Base-by-base conservation (phyloP, 2,113 vertebrate genomes). In the Entomyzon cyanotis region DNA sequence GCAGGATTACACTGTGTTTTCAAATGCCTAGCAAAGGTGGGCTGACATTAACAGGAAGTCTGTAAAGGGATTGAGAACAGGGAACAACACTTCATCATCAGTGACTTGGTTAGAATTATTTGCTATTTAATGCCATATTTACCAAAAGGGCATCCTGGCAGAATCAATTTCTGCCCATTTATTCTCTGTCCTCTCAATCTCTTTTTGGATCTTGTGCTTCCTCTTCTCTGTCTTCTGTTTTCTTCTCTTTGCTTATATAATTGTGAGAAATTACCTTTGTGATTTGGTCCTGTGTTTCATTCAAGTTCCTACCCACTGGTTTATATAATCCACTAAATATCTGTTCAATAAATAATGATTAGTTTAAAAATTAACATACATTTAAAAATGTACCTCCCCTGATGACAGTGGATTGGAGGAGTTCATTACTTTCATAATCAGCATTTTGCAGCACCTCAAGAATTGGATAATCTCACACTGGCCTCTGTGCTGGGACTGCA, bases 311-410 rank as follows among this genome's bases (percentile, higher is more conserved):
- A 65, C 25, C 7, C 28, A 50, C 47, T 65, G 55, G 21, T 19
- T 93, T 93, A 63, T 10, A 89, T 41, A 77, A 86, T 25, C 12
- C 44, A 65, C 64, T 67, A 80, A 88, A 22, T 55, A 78, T 4
- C 50, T 42, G n/a, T 55, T 90, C 55, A 74, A 84, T 90, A 87
- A 94, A 35, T 88, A 80, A 90, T 62, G n/a, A 55, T 55, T 71
- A 52, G 58, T 76, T 91, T 91, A 89, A 92, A 92, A 93, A 84
- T 81, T 74, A 93, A 84, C 28, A 87, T 17, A 23, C 31, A 58
- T 67, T 82, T 88, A 90, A 92, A 67, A 80, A 76, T 3, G 42
- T 30, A 67, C 62, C 30, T 24, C 79, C 62, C 24, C 39, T 55
- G 67, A 50, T 35, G 52, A 55, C 15, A 53, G 44, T 7, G 55